These are phyloP conservation scores for Balaenoptera acutorostrata DNA, from an alignment of 2,113 vertebrate species.

Conservation along the genomic window DNA sequence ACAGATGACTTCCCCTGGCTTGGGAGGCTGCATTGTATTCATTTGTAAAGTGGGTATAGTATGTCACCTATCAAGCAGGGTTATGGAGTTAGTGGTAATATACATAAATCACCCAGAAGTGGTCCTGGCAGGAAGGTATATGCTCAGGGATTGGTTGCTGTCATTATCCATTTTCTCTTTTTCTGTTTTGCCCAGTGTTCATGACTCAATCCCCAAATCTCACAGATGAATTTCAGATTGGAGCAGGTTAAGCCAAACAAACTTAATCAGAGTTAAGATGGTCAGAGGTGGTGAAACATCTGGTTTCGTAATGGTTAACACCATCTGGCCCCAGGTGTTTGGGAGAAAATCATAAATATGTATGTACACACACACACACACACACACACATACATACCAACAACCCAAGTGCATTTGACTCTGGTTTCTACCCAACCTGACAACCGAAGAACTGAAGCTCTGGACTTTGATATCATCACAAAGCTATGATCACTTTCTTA, in stretches of 20 bases:
- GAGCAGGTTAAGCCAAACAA: background rate
- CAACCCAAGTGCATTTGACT: background rate
- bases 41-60: background rate
- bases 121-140: background rate
- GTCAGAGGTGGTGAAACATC: background rate
- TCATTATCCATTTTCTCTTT: background rate
- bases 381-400: background rate
- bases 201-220: background rate
- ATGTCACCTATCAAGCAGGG: rapidly evolving
- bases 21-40: background rate
- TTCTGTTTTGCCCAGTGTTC: background rate
- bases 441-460: too few relatives aligned
- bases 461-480: too few relatives aligned
- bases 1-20: background rate
- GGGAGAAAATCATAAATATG: background rate
- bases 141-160: background rate
- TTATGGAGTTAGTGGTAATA: background rate
- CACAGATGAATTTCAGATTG: background rate
- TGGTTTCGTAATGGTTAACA: background rate
- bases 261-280: background rate
- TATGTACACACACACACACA: too few relatives aligned
- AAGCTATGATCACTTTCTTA: background rate
- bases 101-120: background rate
- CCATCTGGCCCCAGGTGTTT: background rate
- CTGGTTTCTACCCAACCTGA: background rate